Base-by-base conservation (phyloP, 2,888 invertebrate genomes). In the Noctua pronuba region DNA sequence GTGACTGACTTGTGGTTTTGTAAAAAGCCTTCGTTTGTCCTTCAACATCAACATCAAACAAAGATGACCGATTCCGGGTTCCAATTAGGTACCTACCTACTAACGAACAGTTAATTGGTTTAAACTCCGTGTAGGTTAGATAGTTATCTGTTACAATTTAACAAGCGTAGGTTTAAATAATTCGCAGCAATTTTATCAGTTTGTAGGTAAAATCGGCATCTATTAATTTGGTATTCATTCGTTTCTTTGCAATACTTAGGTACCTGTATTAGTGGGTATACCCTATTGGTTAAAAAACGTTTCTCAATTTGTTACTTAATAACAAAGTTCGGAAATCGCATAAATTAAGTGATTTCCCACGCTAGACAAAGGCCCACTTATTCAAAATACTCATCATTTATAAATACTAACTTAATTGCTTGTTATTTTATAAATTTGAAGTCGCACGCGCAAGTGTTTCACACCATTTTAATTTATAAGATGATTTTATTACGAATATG, bases 1-100 rank as follows among this genome's bases (percentile, higher is more conserved):
- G 31, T 13, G n/a, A 70, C 49, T 81, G 44, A 35, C 31, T 66
- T 66, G 31, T 60, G 24, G 58, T 60, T 49, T 35, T 41, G 28
- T 35, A 44, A 44, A 41, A 64, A 49, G 24, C 31, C 38, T 55
- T 64, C 44, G n/a, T 55, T 64, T 35, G n/a, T n/a, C 16, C 21
- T 64, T 44, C 31, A n/a, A n/a, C 18, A 46, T n/a, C 7, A 18
- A 24, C 13, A 72, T 72, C 58, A n/a, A 72, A 75, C 21, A 16
- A 28, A 35, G 10, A 31, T 49, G 21, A 52, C 16, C 24, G 8
- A 52, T 55, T 46, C 46, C 21, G 55, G 38, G 24, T 73, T 49
- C 3, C 31, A 41, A 31, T 77, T 46, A n/a, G n/a, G n/a, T 55
- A 58, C 18, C 28, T 28, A 55, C 55, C 1, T 58, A 38, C 13